These are phyloP conservation scores for Dicyrtomina minuta DNA, from an alignment of 2,888 invertebrate genomes.

Conservation along the genomic window DNA sequence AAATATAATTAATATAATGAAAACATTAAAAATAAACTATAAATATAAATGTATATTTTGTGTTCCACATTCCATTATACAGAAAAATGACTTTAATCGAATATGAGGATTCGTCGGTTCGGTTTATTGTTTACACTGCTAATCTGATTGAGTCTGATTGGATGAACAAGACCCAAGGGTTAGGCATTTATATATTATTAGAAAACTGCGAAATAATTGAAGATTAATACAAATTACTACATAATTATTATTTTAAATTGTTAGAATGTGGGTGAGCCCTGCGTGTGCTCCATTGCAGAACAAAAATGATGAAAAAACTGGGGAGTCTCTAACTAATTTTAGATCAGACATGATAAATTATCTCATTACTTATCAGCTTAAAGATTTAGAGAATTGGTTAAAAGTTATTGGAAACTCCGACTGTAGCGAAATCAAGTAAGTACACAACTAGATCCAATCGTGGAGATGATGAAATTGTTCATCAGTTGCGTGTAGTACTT, in stretches of 20 bases:
- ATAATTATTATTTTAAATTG: slow-evolving; percentile 46
- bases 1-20: neutral
- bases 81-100: slow-evolving; percentile 85
- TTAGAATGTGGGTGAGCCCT: slow-evolving; percentile 88
- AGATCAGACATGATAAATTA: slow-evolving; percentile 76
- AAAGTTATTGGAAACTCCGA: slow-evolving; percentile 74
- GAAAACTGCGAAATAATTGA: too few species aligned
- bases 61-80: slow-evolving; percentile 51
- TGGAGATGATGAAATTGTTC: too few species aligned
- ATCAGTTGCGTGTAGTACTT: slow-evolving; percentile 8
- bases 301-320: slow-evolving; percentile 59
- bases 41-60: too few species aligned
- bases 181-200: slow-evolving; percentile 1
- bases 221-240: too few species aligned
- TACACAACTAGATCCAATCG: too few species aligned
- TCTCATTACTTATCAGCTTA: slow-evolving; percentile 70
- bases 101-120: slow-evolving; percentile 76
- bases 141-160: slow-evolving; percentile 90
- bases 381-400: slow-evolving; percentile 71
- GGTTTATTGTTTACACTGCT: slow-evolving; percentile 86
- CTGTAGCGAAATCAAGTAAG: slow-evolving; percentile 76
- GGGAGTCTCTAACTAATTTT: slow-evolving; percentile 83
- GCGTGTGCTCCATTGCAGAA: slow-evolving; percentile 67
- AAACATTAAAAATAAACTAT: slow-evolving; percentile 8
- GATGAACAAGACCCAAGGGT: slow-evolving; percentile 92